Percentiles rank a stretch among this genome's conserved stretches.
Conservation (phyloP, 2,888 invertebrate genomes). For the Prenolepis imparis region DNA sequence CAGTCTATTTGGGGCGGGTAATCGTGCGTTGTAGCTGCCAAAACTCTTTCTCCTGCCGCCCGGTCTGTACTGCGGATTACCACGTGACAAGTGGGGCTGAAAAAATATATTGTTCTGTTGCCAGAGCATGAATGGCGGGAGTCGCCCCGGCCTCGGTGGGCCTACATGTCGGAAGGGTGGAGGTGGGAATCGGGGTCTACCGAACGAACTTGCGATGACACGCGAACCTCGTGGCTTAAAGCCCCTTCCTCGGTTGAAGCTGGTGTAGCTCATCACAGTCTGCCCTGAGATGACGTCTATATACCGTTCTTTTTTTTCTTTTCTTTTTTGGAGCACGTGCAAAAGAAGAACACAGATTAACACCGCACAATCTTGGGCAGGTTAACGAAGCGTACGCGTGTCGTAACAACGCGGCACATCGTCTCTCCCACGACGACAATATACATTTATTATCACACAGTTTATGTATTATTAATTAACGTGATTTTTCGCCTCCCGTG, state of each 20-base stretch:
- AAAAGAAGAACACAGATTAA: not conserved
- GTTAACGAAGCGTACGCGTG: not conserved
- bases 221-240: slow-evolving; percentile 77
- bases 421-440: not conserved
- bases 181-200: slow-evolving; percentile 61
- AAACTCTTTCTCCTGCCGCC: slow-evolving; percentile 56
- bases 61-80: slow-evolving; percentile 54
- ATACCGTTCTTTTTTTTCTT: not conserved
- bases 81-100: slow-evolving; percentile 58
- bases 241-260: slow-evolving; percentile 79
- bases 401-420: not conserved
- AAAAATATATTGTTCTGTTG: slow-evolving; percentile 63
- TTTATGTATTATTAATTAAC: not conserved
- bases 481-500: not conserved
- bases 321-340: not conserved
- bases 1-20: slow-evolving; percentile 71
- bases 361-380: slow-evolving; percentile 23
- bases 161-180: slow-evolving; percentile 66
- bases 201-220: slow-evolving; percentile 66
- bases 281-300: not conserved
- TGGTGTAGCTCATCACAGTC: slow-evolving; percentile 79
- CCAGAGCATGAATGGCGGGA: slow-evolving; percentile 57
- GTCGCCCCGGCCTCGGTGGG: slow-evolving; percentile 51
- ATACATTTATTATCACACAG: slow-evolving; percentile 1
- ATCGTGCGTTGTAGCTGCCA: slow-evolving; percentile 62